phyloP scores from a whole-genome alignment of 2,113 vertebrate species.

The Lagenorhynchus albirostris region DNA sequence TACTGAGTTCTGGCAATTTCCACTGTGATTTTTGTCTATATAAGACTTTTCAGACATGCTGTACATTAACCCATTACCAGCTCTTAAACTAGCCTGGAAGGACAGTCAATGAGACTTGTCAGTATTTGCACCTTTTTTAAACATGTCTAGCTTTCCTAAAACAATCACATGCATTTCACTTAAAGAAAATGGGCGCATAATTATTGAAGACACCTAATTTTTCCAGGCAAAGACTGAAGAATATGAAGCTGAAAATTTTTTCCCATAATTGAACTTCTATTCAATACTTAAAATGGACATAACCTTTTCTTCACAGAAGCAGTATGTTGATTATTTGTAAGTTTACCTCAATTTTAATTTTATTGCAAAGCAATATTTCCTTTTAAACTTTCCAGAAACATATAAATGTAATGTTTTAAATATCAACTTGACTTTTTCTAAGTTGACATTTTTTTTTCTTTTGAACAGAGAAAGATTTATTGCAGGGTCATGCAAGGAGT shows the following conservation, averaged over 20 bases:
- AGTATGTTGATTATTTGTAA: neutral
- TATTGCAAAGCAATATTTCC: neutral
- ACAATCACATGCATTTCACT: neutral
- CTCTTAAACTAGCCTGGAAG: neutral
- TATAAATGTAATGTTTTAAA: neutral
- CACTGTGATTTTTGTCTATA: constrained; percentile 8
- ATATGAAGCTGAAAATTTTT: neutral
- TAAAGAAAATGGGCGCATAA: neutral
- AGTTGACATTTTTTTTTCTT: neutral
- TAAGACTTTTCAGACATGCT: constrained; percentile 4
- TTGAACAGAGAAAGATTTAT: neutral
- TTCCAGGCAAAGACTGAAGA: neutral
- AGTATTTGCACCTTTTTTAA: neutral
- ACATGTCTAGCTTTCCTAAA: neutral
- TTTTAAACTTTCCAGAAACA: neutral
- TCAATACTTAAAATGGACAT: neutral
- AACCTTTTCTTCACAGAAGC: neutral
- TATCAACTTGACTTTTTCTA: constrained; percentile 12
- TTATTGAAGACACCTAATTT: neutral
- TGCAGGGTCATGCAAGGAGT: neutral
- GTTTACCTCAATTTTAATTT: neutral
- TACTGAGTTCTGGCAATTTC: constrained; percentile 37
- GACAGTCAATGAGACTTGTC: neutral
- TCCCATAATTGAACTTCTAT: neutral
- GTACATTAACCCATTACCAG: neutral